Conservation (phyloP, 2,113 vertebrate genomes). For the Seriola dumerili region DNA sequence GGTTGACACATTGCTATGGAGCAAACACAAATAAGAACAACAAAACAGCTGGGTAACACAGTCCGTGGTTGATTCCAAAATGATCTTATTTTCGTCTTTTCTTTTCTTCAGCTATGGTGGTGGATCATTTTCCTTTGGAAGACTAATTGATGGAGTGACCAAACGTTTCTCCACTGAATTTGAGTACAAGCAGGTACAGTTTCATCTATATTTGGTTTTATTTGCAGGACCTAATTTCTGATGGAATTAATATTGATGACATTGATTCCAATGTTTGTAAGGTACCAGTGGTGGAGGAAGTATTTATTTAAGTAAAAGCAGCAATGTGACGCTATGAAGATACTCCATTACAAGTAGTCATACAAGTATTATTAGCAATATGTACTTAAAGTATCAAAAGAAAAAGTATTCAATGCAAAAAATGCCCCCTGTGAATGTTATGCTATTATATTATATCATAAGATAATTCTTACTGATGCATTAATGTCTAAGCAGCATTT, state of each 20-base stretch:
- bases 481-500: too few species aligned
- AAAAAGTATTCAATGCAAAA: too few species aligned
- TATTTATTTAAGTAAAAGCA: neutral
- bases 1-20: neutral
- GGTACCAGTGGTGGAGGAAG: neutral
- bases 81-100: constrained; percentile 2
- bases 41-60: neutral
- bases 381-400: too few species aligned
- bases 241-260: neutral
- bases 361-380: too few species aligned
- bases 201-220: neutral
- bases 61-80: neutral
- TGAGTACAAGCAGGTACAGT: constrained; percentile 89
- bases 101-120: constrained; percentile 83
- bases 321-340: too few species aligned
- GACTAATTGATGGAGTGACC: constrained; percentile 83
- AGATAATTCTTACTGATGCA: too few species aligned
- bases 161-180: constrained; percentile 85
- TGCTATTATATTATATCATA: too few species aligned
- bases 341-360: too few species aligned
- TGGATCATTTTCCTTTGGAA: constrained; percentile 86
- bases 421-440: too few species aligned
- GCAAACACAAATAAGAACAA: neutral
- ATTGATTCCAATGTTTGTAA: neutral
- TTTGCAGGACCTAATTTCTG: neutral